A percentile compares a stretch with the other conserved stretches of the same genome.
These are phyloP conservation scores for Hiodon alosoides DNA, from an alignment of 2,113 vertebrate genomes.

Conservation along the genomic window DNA sequence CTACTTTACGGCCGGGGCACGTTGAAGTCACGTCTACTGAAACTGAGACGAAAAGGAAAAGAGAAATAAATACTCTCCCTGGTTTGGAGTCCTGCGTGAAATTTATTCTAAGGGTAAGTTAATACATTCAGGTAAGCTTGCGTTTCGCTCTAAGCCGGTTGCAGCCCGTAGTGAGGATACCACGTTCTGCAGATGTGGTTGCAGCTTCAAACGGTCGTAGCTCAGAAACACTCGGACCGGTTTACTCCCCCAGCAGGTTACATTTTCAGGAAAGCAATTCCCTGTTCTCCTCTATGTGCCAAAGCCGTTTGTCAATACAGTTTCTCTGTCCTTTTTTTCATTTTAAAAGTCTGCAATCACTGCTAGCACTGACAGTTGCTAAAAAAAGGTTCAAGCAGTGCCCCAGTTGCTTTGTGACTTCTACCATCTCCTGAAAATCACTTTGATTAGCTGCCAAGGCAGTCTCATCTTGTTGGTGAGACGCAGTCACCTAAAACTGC, in stretches of 20 bases:
- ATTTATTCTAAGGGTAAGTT: conserved; percentile 19
- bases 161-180: no score
- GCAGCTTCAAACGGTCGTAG: not conserved
- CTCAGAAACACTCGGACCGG: not conserved
- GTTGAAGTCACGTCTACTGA: not conserved
- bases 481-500: not conserved
- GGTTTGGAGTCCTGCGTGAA: conserved; percentile 2
- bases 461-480: not conserved
- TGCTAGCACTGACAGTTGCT: not conserved
- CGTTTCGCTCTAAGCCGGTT: not conserved
- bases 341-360: not conserved
- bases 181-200: not conserved
- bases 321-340: not conserved
- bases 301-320: not conserved
- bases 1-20: not conserved
- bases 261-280: no score
- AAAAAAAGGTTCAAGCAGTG: not conserved
- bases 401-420: not conserved
- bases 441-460: not conserved
- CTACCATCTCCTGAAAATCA: not conserved
- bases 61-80: not conserved
- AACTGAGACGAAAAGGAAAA: not conserved
- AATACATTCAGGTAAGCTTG: not conserved
- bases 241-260: no score
- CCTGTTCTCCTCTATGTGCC: not conserved